These are phyloP conservation scores for Gasterosteus nipponicus DNA, from an alignment of 2,113 vertebrate genomes.

Conservation along the genomic window DNA sequence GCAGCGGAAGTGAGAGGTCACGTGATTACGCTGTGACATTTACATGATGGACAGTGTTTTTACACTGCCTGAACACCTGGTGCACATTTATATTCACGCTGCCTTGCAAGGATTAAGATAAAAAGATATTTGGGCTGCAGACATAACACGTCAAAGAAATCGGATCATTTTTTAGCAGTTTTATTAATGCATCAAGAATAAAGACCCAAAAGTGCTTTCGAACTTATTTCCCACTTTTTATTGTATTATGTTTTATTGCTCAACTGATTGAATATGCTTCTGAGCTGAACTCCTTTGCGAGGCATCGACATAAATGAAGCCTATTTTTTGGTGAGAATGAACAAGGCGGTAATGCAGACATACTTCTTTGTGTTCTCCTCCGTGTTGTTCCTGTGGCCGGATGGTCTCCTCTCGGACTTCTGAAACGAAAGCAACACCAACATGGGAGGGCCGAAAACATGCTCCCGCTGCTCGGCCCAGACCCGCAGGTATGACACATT, in stretches of 20 bases:
- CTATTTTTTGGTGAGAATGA: not conserved
- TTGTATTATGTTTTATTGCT: conserved; percentile 7
- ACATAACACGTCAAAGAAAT: not conserved
- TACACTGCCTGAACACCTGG: conserved; percentile 8
- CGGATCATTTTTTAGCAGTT: not conserved
- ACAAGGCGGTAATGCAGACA: conserved; percentile 69
- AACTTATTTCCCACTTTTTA: not conserved
- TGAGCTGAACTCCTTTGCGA: not conserved
- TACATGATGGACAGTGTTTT: not conserved
- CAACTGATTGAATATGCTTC: not conserved
- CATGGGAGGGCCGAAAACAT: conserved; percentile 36
- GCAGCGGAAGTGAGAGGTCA: not conserved
- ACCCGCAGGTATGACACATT: conserved; percentile 28
- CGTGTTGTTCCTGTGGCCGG: conserved; percentile 79
- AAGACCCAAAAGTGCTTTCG: not conserved
- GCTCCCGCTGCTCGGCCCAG: conserved; percentile 12
- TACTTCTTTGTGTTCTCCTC: conserved; percentile 92
- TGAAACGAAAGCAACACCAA: conserved; percentile 69
- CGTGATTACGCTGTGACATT: not conserved
- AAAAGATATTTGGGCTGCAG: not conserved
- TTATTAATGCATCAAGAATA: not conserved
- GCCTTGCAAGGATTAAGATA: no score
- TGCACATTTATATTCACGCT: conserved; percentile 19
- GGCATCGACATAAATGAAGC: not conserved
- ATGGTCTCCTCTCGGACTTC: conserved; percentile 80